phyloP scores from a whole-genome alignment of 1,140 invertebrate genomes.

The Drosophila pandora region DNA sequence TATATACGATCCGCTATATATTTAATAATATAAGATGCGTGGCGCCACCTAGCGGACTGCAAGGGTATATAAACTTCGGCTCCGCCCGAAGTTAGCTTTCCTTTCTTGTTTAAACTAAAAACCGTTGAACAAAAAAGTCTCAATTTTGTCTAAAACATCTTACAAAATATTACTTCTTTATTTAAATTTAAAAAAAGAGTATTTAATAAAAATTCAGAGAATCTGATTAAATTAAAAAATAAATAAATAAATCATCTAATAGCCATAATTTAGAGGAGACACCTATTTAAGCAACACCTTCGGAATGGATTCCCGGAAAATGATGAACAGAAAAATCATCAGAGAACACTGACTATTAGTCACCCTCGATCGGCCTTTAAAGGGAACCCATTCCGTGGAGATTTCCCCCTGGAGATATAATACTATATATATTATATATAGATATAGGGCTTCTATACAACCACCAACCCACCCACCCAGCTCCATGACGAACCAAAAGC shows the following conservation, averaged over 20 bases:
- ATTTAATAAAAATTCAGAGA: not conserved
- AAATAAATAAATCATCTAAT: not conserved
- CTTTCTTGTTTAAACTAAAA: too few relatives aligned
- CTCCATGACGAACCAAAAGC: conserved; percentile 44
- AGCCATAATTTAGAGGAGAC: conserved; percentile 3
- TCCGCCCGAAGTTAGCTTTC: too few relatives aligned
- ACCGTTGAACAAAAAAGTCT: too few relatives aligned
- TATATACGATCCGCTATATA: too few relatives aligned
- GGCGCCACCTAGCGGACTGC: too few relatives aligned
- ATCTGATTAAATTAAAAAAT: not conserved
- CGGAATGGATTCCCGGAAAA: not conserved
- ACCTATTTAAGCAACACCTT: conserved; percentile 1
- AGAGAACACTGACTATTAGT: not conserved
- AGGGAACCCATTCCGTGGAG: not conserved
- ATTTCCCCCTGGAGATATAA: conserved; percentile 6
- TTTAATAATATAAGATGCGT: too few relatives aligned
- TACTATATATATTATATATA: too few relatives aligned
- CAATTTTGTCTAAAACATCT: too few relatives aligned
- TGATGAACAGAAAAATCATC: not conserved
- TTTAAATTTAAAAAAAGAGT: not conserved
- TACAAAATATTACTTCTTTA: too few relatives aligned
- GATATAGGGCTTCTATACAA: too few relatives aligned
- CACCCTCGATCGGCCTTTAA: conserved; percentile 3
- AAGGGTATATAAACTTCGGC: too few relatives aligned
- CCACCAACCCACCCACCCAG: conserved; percentile 10